These are phyloP conservation scores for human DNA, from an alignment of 2,113 vertebrate genomes.

Conservation along the genomic window DNA sequence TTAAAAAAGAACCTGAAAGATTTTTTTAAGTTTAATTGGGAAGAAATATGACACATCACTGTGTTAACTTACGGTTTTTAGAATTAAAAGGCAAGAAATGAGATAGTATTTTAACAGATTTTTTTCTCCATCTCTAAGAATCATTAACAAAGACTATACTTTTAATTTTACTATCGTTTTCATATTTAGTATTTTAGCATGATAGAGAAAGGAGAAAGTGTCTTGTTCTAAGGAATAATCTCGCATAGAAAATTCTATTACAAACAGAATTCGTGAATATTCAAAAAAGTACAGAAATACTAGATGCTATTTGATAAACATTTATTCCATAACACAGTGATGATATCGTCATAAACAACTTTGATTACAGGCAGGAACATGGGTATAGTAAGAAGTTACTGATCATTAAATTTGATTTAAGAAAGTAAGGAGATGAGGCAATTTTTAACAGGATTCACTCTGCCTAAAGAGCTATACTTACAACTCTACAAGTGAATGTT, in stretches of 20 bases:
- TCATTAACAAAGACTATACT: not conserved
- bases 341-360: not conserved
- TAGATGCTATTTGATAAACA: not conserved
- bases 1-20: not conserved
- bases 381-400: not conserved
- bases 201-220: not conserved
- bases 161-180: not conserved
- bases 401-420: not conserved
- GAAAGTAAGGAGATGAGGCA: not conserved
- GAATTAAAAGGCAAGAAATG: not conserved
- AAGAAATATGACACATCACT: not conserved
- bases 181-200: not conserved
- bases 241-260: conserved; percentile 28
- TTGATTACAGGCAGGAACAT: not conserved
- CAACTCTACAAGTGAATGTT: not conserved
- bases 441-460: not conserved
- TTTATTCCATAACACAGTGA: not conserved
- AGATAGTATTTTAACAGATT: not conserved
- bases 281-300: not conserved
- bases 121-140: not conserved
- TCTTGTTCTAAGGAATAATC: not conserved
- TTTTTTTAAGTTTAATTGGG: not conserved
- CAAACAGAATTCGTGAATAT: not conserved
- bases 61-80: not conserved
- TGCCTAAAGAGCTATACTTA: not conserved